Conservation (phyloP, 2,113 vertebrate species). For the Labeo rohita region DNA sequence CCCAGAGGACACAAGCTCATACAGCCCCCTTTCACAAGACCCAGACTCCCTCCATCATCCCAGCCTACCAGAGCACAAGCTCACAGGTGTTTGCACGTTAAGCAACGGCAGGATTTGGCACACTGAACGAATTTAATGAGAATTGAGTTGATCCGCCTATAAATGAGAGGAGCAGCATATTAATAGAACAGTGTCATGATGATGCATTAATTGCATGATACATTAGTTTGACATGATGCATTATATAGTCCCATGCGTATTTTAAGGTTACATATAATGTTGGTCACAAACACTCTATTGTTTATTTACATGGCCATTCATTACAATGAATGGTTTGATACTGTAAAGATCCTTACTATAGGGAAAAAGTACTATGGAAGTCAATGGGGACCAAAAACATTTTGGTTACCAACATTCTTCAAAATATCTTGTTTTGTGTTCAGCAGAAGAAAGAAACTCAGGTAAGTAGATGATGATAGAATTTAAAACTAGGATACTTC, state of each 20-base stretch:
- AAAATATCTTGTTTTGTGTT: not conserved
- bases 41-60: constrained; percentile 21
- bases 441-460: not conserved
- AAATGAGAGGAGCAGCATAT: not conserved
- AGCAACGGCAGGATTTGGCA: constrained; percentile 9
- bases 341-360: not conserved
- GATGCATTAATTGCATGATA: not conserved
- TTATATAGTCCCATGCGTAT: not conserved
- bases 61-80: constrained; percentile 41
- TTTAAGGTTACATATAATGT: not conserved
- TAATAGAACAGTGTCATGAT: constrained; percentile 1
- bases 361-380: not conserved
- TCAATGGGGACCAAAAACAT: not conserved
- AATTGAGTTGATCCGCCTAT: constrained; percentile 21
- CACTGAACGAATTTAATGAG: constrained; percentile 35
- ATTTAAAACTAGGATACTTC: not conserved
- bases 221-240: not conserved
- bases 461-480: not conserved
- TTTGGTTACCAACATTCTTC: not conserved
- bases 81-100: constrained; percentile 40
- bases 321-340: too few species aligned
- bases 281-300: not conserved
- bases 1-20: constrained; percentile 53
- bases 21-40: constrained; percentile 16
- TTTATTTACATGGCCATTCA: too few species aligned